phyloP scores from a whole-genome alignment of 2,888 invertebrate genomes.

The Oasisia sp. region DNA sequence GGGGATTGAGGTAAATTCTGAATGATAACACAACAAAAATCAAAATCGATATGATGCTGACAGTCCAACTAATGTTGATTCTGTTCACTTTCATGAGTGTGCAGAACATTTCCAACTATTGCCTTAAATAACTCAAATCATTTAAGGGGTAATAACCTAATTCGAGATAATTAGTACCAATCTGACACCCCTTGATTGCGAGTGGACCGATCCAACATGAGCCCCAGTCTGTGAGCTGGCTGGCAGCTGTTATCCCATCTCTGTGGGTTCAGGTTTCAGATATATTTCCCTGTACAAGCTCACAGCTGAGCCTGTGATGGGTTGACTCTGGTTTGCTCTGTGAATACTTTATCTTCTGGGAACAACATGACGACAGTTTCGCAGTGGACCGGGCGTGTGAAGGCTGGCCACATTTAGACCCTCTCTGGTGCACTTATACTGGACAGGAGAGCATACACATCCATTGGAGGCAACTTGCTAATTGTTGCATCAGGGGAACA shows the following conservation, averaged over 20 bases:
- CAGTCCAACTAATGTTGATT: background rate
- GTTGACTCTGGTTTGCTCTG: background rate
- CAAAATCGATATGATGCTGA: background rate
- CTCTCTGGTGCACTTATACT: background rate
- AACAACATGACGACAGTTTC: background rate
- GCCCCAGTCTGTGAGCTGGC: background rate
- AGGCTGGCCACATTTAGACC: background rate
- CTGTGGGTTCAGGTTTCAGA: slow-evolving; percentile 5
- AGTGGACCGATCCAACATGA: background rate
- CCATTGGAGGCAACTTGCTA: background rate
- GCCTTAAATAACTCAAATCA: background rate
- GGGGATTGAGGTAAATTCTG: background rate
- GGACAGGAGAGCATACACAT: background rate
- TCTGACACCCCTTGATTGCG: background rate
- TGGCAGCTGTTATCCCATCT: slow-evolving; percentile 6
- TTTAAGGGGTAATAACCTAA: background rate
- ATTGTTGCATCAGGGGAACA: background rate
- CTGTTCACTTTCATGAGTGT: background rate
- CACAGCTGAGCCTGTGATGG: slow-evolving; percentile 2
- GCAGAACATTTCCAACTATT: background rate
- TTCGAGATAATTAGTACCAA: background rate
- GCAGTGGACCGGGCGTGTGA: background rate
- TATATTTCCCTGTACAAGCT: background rate
- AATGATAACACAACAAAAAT: background rate
- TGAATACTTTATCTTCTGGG: slow-evolving; percentile 17